Evolutionary conservation across 2,113 vertebrate species (phyloP).

Genomic region (Callipepla californica): DNA sequence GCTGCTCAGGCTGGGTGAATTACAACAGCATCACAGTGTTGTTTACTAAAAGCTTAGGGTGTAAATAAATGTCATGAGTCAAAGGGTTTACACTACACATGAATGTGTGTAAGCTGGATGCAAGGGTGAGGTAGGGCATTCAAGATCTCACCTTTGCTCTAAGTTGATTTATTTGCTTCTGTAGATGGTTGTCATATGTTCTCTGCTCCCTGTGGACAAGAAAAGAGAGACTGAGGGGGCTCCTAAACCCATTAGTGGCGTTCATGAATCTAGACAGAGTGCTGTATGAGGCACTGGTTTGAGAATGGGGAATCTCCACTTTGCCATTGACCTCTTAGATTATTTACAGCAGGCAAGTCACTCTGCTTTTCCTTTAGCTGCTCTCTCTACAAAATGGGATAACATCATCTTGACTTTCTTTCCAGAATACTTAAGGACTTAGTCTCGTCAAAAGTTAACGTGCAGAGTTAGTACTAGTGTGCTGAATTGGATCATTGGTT

Average conservation of each 20-base stretch:
- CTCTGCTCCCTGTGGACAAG: background rate
- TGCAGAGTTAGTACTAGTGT: background rate
- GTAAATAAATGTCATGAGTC: constrained; percentile 13
- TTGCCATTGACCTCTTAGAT: background rate
- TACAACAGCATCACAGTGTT: background rate
- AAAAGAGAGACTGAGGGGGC: background rate
- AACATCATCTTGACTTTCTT: background rate
- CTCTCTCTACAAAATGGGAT: background rate
- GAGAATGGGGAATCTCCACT: background rate
- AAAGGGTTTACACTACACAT: background rate
- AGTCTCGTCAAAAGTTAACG: background rate
- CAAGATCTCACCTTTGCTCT: background rate
- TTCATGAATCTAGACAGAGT: background rate
- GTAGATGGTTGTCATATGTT: background rate
- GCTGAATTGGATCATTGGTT: background rate
- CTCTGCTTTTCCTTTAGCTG: background rate
- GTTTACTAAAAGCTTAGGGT: background rate
- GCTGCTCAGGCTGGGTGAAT: background rate
- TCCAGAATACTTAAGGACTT: background rate
- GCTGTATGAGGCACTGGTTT: background rate
- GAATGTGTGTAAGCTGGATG: background rate
- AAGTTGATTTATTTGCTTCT: background rate
- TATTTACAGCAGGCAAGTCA: background rate
- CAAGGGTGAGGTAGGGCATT: background rate
- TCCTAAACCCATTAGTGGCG: background rate